A percentile compares a stretch with the other conserved stretches of the same genome.
Conservation (phyloP, 2,113 vertebrate genomes). For the Lipophrys pholis region DNA sequence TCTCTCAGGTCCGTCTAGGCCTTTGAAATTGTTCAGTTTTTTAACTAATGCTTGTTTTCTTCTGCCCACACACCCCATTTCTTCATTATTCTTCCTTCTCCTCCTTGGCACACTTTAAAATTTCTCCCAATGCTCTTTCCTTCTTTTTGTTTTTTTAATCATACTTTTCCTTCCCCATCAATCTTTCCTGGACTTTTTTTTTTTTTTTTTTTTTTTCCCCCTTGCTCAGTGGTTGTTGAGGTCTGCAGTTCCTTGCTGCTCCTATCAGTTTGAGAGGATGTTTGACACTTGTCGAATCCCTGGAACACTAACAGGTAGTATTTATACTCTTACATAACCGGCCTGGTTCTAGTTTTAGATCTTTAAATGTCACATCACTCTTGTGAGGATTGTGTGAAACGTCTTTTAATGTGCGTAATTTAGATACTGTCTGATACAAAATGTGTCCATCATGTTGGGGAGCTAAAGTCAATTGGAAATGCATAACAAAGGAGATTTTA, state of each 20-base stretch:
- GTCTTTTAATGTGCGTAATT: neutral
- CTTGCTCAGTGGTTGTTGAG: slow-evolving; percentile 86
- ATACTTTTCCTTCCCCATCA: slow-evolving; percentile 28
- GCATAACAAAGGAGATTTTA: too few relatives aligned
- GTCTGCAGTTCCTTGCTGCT: slow-evolving; percentile 88
- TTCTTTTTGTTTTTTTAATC: slow-evolving; percentile 9
- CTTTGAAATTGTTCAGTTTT: slow-evolving; percentile 38
- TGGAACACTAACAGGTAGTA: slow-evolving; percentile 85
- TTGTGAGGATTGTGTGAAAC: neutral
- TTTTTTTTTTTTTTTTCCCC: slow-evolving; percentile 53
- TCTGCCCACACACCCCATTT: slow-evolving; percentile 48
- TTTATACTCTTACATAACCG: slow-evolving; percentile 33
- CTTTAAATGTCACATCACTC: too few relatives aligned
- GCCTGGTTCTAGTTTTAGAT: slow-evolving; percentile 5
- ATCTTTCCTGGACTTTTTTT: slow-evolving; percentile 14
- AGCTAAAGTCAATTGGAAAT: neutral
- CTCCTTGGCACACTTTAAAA: neutral
- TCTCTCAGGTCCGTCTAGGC: slow-evolving; percentile 44
- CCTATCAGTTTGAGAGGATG: slow-evolving; percentile 89
- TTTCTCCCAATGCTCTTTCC: slow-evolving; percentile 17
- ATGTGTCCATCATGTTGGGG: neutral
- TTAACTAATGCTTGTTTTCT: slow-evolving; percentile 52
- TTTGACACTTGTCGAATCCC: slow-evolving; percentile 90
- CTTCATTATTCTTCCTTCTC: slow-evolving; percentile 5
- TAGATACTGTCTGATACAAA: neutral